phyloP scores from a whole-genome alignment of 2,888 invertebrate genomes.

The Troides helena region DNA sequence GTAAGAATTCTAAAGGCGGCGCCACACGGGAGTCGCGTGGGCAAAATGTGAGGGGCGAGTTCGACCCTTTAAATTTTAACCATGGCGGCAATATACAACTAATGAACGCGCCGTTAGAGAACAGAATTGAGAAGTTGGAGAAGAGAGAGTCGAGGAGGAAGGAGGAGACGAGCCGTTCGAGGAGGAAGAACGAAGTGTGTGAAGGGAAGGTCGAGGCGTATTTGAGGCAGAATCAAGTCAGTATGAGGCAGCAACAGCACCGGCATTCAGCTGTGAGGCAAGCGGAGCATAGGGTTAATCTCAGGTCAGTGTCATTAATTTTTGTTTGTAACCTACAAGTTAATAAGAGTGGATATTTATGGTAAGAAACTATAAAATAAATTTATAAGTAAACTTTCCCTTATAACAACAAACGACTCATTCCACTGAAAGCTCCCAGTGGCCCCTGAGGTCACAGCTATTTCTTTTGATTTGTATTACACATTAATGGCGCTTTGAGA shows the following conservation, averaged over 20 bases:
- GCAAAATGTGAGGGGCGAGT: slow-evolving; percentile 65
- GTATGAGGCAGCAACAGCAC: slow-evolving; percentile 73
- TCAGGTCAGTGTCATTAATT: slow-evolving; percentile 52
- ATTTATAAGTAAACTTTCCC: too few species aligned
- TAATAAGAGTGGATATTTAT: too few species aligned
- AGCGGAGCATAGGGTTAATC: slow-evolving; percentile 74
- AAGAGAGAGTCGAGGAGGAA: slow-evolving; percentile 51
- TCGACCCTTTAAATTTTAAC: slow-evolving; percentile 84
- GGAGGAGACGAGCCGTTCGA: slow-evolving; percentile 50
- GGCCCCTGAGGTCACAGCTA: too few species aligned
- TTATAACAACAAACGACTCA: too few species aligned
- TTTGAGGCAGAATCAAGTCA: slow-evolving; percentile 72
- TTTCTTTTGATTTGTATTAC: too few species aligned
- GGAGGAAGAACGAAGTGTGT: slow-evolving; percentile 51
- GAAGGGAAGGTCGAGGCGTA: slow-evolving; percentile 75
- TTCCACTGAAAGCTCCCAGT: too few species aligned
- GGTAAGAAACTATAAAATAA: too few species aligned
- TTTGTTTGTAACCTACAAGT: too few species aligned
- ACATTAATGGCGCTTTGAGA: too few species aligned
- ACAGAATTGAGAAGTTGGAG: slow-evolving; percentile 52
- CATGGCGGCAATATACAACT: slow-evolving; percentile 70
- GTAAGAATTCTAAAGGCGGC: slow-evolving; percentile 48
- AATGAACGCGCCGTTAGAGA: slow-evolving; percentile 49
- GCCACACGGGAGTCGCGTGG: slow-evolving; percentile 41
- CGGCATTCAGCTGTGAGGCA: slow-evolving; percentile 72